Base-by-base conservation (phyloP, 2,113 vertebrate species). In the Marmota flaviventris region DNA sequence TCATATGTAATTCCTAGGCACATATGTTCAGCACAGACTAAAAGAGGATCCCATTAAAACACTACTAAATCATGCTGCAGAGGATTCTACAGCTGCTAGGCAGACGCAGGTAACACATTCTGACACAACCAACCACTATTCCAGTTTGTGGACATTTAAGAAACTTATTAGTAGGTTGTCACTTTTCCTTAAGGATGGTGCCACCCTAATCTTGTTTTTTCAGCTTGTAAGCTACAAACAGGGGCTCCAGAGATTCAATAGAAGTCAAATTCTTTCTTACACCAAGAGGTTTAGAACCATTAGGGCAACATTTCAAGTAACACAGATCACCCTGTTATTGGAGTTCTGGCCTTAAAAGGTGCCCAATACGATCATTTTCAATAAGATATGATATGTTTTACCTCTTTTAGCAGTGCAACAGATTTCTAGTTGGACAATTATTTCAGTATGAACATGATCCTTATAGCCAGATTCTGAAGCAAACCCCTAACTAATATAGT, bases 331-430 rank as follows among this genome's bases (percentile, higher is more conserved):
- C 37, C 29, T 86, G 39, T 76, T 61, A 37, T 14, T 22, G 3
- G 39, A 75, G 53, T 25, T 85, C 22, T n/a, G 61, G 53, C 17
- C 51, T 77, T 65, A 56, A 67, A 72, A 4, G 51, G 37, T 42
- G 29, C 48, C 79, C 78, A 29, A 1, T 27, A 39, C 25, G 86
- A 39, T 61, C 8, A 11, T 67, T 81, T 79, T 76, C 29, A 89
- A 1, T 85, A 84, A 91, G n/a, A 89, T 11, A 51, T 51, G 42
- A 89, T 11, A 51, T 51, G 34, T 48, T 95, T 88, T 89, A 61
- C 65, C 72, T 86, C 58, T 69, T 53, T 95, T 75, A 85, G 83
- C 20, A 89, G 32, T 70, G 78, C 39, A 94, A 93, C 5, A 67
- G 69, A 83, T n/a, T 92, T 82, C n/a, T n/a, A 82, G 69, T 10